phyloP scores from a whole-genome alignment of 2,797 vertebrate genomes.

The Melanotaenia nigrans region DNA sequence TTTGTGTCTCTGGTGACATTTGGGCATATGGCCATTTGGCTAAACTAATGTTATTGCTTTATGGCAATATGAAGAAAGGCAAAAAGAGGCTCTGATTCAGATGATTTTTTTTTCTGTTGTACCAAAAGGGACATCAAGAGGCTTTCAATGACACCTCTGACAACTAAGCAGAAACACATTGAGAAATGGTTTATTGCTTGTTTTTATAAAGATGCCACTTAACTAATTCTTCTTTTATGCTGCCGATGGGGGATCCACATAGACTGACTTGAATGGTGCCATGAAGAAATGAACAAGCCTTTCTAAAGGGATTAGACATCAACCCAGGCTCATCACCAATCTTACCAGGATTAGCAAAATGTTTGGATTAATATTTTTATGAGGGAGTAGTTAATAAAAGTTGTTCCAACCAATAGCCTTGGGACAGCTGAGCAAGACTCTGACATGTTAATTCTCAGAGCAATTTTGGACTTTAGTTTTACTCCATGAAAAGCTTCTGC shows the following conservation, averaged over 20 bases:
- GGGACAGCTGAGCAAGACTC: slow-evolving; percentile 76
- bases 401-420: slow-evolving; percentile 70
- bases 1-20: slow-evolving; percentile 59
- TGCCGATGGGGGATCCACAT: slow-evolving; percentile 29
- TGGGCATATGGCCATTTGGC: slow-evolving; percentile 53
- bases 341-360: slow-evolving; percentile 62
- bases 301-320: slow-evolving; percentile 60
- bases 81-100: slow-evolving; percentile 32
- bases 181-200: slow-evolving; percentile 35
- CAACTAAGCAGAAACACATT: slow-evolving; percentile 38
- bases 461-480: slow-evolving; percentile 79
- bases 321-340: slow-evolving; percentile 49
- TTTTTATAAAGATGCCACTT: slow-evolving; percentile 58
- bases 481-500: slow-evolving; percentile 55
- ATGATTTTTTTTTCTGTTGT: slow-evolving; percentile 51
- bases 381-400: slow-evolving; percentile 78
- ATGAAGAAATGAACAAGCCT: slow-evolving; percentile 46
- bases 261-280: slow-evolving; percentile 30
- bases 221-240: slow-evolving; percentile 57
- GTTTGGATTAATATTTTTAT: slow-evolving; percentile 74
- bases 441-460: slow-evolving; percentile 81
- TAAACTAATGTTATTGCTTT: slow-evolving; percentile 63
- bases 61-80: slow-evolving; percentile 49
- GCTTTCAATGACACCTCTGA: slow-evolving; percentile 53
- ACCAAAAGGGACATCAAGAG: slow-evolving; percentile 39